Percentiles rank a stretch among this genome's conserved stretches.
Conservation (phyloP, 2,888 invertebrate species). For the Tiliacea citrago region DNA sequence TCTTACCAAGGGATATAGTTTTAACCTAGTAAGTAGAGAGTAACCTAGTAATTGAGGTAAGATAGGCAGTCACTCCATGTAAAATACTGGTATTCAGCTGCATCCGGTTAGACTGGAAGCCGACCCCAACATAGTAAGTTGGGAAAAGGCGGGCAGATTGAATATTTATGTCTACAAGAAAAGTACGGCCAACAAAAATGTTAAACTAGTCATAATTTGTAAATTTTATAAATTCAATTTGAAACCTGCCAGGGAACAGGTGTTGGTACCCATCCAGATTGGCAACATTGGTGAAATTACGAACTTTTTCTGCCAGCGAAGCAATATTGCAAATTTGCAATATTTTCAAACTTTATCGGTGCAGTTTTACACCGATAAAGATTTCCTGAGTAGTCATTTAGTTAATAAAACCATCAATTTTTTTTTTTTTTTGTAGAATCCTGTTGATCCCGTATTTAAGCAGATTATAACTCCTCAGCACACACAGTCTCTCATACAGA, state of each 20-base stretch:
- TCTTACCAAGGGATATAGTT: too few relatives aligned
- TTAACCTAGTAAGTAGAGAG: too few relatives aligned
- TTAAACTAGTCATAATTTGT: slow-evolving; percentile 1
- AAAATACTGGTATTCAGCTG: too few relatives aligned
- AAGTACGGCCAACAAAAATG: neutral
- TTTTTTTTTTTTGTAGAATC: too few relatives aligned
- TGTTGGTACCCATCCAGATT: slow-evolving; percentile 26
- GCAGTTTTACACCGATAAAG: neutral
- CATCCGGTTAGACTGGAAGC: too few relatives aligned
- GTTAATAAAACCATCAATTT: neutral
- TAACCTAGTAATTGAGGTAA: too few relatives aligned
- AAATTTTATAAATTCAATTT: slow-evolving; percentile 11
- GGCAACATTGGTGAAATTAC: slow-evolving; percentile 23
- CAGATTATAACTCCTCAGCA: too few relatives aligned
- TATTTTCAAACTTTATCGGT: slow-evolving; percentile 4
- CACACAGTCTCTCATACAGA: neutral
- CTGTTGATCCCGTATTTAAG: too few relatives aligned
- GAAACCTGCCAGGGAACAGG: slow-evolving; percentile 14
- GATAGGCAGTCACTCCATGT: too few relatives aligned
- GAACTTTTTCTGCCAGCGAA: slow-evolving; percentile 17
- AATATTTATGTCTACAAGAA: neutral
- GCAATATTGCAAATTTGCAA: slow-evolving; percentile 29
- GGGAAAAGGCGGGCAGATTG: too few relatives aligned
- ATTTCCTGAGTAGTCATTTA: neutral
- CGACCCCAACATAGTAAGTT: too few relatives aligned